These are phyloP conservation scores for Luscinia megarhynchos DNA, from an alignment of 2,797 vertebrate species.

Conservation along the genomic window DNA sequence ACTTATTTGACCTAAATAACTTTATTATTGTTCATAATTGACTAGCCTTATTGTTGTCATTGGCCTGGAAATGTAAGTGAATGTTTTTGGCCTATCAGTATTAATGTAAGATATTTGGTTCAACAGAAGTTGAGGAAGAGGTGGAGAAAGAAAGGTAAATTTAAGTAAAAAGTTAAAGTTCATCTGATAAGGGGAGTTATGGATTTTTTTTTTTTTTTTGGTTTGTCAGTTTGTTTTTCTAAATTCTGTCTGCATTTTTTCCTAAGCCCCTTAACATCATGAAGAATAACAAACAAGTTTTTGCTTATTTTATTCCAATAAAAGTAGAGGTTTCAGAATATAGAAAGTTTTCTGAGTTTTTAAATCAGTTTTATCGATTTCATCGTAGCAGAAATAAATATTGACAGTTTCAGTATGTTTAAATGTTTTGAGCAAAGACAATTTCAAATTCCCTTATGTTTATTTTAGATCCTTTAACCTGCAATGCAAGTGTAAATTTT, in stretches of 20 bases:
- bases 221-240: not conserved
- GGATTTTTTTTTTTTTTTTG: no score
- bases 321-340: not conserved
- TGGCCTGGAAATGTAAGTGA: not conserved
- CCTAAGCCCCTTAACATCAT: not conserved
- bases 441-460: not conserved
- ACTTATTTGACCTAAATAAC: not conserved
- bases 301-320: not conserved
- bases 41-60: not conserved
- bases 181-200: not conserved
- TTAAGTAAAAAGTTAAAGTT: not conserved
- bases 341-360: not conserved
- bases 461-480: not conserved
- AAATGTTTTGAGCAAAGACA: not conserved
- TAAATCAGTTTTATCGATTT: not conserved
- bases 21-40: not conserved
- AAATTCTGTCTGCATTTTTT: not conserved
- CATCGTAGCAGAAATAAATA: not conserved
- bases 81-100: not conserved
- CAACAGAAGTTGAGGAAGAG: not conserved
- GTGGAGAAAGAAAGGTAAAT: not conserved
- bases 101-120: not conserved
- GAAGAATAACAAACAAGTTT: not conserved
- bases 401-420: not conserved
- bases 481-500: not conserved